Evolutionary conservation across 1,140 invertebrate species (phyloP), one percentile per base, ranked within the genome.

Genomic region (Camponotus floridanus): DNA sequence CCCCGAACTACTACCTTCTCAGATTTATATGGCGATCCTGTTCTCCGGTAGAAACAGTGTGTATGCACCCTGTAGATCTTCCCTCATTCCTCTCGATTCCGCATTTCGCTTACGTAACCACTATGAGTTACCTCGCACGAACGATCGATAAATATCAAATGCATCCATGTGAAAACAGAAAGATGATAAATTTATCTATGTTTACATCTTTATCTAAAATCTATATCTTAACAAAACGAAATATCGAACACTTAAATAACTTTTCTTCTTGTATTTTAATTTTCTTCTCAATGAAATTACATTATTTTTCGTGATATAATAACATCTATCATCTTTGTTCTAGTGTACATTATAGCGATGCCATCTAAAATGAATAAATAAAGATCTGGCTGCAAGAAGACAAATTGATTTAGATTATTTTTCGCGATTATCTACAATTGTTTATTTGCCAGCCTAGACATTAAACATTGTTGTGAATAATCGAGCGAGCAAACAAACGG

Each of bases 21-120:
- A 73, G 68, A 83, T 83, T 83, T 83, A 83, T 83, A 83, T 73
- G 67, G 68, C 68, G 79, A 74, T 83, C 55, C 39, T 83, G 79
- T 83, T 83, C 67, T 83, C 68, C 13, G 11, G 55, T 73, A 74
- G 68, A 74, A 83, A 74, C 68, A 83, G 55, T 59, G 61, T 83
- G 68, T 59, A 73, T 83, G 68, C 68, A 74, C 5, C 42, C 26
- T 48, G 26, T 81, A 61, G 67, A 73, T 68, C 64, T 73, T 73
- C 70, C 26, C 36, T 68, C 36, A 21, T 57, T 39, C 36, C 48
- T 68, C 6, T 51, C 36, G 21, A 42, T 55, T 15, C 18, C 18
- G 26, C 7, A 21, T 33, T 81, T 11, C 31, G 31, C 31, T 74
- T 74, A 74, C 42, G 39, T 81, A 81, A 73, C 55, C 51, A 18